Percentiles rank a stretch among this genome's conserved stretches.
Evolutionary conservation across 2,797 vertebrate genomes (phyloP).

Genomic region (Thamnophis elegans): DNA sequence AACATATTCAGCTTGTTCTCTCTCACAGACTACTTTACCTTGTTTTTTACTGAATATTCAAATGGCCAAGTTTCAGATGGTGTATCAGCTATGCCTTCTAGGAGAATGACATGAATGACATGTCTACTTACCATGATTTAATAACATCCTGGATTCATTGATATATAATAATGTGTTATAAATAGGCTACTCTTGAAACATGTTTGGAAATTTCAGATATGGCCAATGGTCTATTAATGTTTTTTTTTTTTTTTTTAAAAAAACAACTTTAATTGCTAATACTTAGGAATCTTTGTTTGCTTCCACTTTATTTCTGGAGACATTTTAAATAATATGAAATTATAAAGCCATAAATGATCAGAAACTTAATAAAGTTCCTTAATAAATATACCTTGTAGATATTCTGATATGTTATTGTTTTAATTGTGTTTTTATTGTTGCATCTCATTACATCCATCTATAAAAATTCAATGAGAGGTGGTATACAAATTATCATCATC

Average conservation of each 20-base stretch:
- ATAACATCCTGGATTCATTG: neutral
- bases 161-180: neutral
- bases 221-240: neutral
- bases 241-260: neutral
- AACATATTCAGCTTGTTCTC: neutral
- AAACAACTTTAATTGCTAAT: neutral
- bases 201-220: neutral
- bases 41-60: neutral
- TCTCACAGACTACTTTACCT: neutral
- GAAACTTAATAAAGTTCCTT: neutral
- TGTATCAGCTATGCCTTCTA: neutral
- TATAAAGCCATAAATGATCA: neutral
- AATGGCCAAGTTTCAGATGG: neutral
- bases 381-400: neutral
- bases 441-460: neutral
- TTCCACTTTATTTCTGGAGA: neutral
- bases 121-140: neutral
- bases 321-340: neutral
- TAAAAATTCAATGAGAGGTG: neutral
- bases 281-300: neutral
- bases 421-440: neutral
- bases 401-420: neutral
- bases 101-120: neutral
- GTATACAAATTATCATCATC: neutral
- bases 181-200: neutral